Percentiles rank a stretch among this genome's conserved stretches.
These are phyloP conservation scores for Spizaetus ornatus DNA, from an alignment of 2,113 vertebrate genomes.

Conservation along the genomic window DNA sequence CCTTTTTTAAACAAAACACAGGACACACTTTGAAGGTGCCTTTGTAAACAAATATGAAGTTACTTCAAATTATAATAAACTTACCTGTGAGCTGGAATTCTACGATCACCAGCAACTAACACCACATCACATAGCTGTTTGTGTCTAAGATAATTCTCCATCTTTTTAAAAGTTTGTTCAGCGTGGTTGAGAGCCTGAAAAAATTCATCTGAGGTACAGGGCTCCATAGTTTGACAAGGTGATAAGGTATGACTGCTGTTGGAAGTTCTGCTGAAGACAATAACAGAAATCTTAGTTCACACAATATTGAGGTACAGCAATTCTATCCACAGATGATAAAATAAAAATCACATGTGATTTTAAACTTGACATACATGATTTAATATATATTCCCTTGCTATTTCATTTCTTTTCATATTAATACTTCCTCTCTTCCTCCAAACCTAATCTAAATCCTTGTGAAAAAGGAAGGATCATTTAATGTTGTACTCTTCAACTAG, in stretches of 20 bases:
- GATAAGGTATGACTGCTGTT: conserved; percentile 89
- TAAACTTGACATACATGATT: neutral
- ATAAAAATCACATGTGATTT: neutral
- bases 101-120: conserved; percentile 90
- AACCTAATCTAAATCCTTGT: neutral
- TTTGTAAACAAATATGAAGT: neutral
- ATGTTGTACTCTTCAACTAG: neutral
- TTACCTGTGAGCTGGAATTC: conserved; percentile 97
- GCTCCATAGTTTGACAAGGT: conserved; percentile 90
- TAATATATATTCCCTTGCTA: neutral
- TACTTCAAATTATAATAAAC: neutral
- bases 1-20: neutral
- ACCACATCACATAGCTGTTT: conserved; percentile 94
- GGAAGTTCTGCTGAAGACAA: conserved; percentile 79
- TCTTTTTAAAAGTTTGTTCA: conserved; percentile 92
- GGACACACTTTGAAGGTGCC: neutral
- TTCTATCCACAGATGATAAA: neutral
- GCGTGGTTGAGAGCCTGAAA: conserved; percentile 94
- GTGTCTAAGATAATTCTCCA: conserved; percentile 94
- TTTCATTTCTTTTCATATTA: neutral
- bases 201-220: conserved; percentile 90
- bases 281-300: conserved; percentile 5
- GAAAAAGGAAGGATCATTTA: neutral
- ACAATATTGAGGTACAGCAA: neutral
- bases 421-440: neutral